A percentile compares a stretch with the other conserved stretches of the same genome.
Conservation (phyloP, 2,888 invertebrate genomes). For the Pyrocoelia pectoralis region DNA sequence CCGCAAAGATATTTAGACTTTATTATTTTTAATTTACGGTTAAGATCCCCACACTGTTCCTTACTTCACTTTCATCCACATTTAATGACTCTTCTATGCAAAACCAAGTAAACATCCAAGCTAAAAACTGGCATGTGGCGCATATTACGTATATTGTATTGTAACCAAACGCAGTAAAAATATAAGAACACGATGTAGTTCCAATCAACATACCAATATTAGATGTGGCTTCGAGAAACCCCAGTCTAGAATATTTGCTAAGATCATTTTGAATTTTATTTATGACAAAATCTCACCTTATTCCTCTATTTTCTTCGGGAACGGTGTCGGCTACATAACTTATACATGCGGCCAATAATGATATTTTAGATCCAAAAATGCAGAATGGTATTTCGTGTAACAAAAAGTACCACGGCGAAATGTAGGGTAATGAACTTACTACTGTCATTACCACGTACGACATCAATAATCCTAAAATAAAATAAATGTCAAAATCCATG, state of each 20-base stretch:
- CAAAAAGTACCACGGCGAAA: slow-evolving; percentile 60
- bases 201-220: slow-evolving; percentile 70
- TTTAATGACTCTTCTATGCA: slow-evolving; percentile 64
- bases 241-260: slow-evolving; percentile 62
- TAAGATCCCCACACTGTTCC: too few species aligned
- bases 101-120: slow-evolving; percentile 61
- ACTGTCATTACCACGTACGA: slow-evolving; percentile 12
- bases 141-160: slow-evolving; percentile 63
- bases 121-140: slow-evolving; percentile 58
- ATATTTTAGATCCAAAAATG: slow-evolving; percentile 68
- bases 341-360: slow-evolving; percentile 65
- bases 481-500: too few species aligned
- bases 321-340: slow-evolving; percentile 71
- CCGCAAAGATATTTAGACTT: too few species aligned
- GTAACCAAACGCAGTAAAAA: slow-evolving; percentile 66
- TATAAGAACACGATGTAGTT: slow-evolving; percentile 66
- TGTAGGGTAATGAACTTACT: slow-evolving; percentile 28
- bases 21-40: too few species aligned
- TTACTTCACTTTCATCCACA: slow-evolving; percentile 12
- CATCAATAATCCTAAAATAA: slow-evolving; percentile 18
- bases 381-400: slow-evolving; percentile 66
- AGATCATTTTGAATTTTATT: too few species aligned
- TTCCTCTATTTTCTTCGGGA: slow-evolving; percentile 66
- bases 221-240: slow-evolving; percentile 67
- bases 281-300: slow-evolving; percentile 45